Conservation (phyloP, 2,113 vertebrate species). For the Psilopogon haemacephalus region DNA sequence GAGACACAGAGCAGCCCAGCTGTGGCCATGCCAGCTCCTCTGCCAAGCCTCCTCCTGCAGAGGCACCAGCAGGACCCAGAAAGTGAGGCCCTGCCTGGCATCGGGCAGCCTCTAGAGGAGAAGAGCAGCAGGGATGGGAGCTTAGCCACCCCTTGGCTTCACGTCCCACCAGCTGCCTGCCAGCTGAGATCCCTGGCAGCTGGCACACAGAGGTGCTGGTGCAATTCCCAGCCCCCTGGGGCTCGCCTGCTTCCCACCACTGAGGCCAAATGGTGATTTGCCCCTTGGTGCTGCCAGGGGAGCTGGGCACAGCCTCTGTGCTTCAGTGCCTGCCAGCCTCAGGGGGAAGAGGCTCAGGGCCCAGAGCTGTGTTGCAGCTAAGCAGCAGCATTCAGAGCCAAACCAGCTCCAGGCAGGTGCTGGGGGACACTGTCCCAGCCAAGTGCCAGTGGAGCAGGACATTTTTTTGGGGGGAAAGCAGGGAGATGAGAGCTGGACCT, state of each 20-base stretch:
- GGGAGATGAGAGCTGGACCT: background rate
- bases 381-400: background rate
- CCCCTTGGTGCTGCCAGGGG: rapidly evolving
- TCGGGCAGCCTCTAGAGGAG: background rate
- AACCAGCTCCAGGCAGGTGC: background rate
- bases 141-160: background rate
- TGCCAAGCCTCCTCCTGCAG: rapidly evolving
- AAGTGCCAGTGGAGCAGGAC: background rate
- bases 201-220: background rate
- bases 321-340: rapidly evolving
- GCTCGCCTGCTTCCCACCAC: rapidly evolving
- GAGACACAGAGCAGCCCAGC: background rate
- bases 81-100: background rate
- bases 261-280: background rate
- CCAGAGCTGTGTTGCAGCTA: background rate
- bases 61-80: background rate
- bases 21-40: background rate
- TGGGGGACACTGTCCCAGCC: background rate
- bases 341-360: background rate
- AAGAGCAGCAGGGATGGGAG: background rate
- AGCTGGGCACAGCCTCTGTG: rapidly evolving
- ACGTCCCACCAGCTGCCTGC: background rate
- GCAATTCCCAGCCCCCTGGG: background rate
- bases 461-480: background rate
- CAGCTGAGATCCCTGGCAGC: constrained; percentile 1